Evolutionary conservation across 2,797 vertebrate species (phyloP).

Genomic region (Pterois miles): DNA sequence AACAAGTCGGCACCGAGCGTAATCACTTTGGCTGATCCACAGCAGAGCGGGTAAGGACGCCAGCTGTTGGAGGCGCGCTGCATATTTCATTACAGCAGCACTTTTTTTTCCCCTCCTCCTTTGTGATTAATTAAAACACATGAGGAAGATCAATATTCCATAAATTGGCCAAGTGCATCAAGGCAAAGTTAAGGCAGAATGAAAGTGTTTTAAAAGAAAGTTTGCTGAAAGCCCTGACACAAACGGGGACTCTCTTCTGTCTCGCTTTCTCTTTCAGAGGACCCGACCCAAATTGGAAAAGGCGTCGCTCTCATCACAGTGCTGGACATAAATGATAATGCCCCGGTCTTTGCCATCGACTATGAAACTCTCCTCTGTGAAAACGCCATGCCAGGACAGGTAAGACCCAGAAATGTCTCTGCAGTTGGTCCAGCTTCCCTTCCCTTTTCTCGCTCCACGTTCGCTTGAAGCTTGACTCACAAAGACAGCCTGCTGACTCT

Average conservation of each 20-base stretch:
- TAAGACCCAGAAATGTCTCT: constrained; percentile 66
- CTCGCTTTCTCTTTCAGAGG: constrained; percentile 82
- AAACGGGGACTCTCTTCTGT: not conserved
- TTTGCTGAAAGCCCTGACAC: constrained; percentile 27
- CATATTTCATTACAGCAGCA: constrained; percentile 61
- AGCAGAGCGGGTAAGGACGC: constrained; percentile 32
- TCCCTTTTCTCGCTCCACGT: constrained; percentile 7
- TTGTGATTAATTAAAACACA: constrained; percentile 72
- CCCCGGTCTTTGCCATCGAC: constrained; percentile 93
- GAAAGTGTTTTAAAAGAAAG: constrained; percentile 45
- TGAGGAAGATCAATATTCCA: constrained; percentile 67
- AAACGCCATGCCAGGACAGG: constrained; percentile 90
- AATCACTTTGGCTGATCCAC: constrained; percentile 58
- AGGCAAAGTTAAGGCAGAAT: constrained; percentile 22
- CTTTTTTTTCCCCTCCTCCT: constrained; percentile 23
- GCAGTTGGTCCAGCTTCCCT: constrained; percentile 8
- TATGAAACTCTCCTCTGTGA: constrained; percentile 95
- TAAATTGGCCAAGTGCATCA: constrained; percentile 48
- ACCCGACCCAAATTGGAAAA: constrained; percentile 92
- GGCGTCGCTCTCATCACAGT: constrained; percentile 90
- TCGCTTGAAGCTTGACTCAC: constrained; percentile 56
- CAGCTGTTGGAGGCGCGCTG: constrained; percentile 50
- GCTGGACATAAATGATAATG: constrained; percentile 95
- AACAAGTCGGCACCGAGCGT: constrained; percentile 14
- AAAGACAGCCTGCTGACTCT: constrained; percentile 54